Evolutionary conservation across 64 coral and sea anemone genomes (phyloP).

Genomic region (Dendronephthya gigantea): DNA sequence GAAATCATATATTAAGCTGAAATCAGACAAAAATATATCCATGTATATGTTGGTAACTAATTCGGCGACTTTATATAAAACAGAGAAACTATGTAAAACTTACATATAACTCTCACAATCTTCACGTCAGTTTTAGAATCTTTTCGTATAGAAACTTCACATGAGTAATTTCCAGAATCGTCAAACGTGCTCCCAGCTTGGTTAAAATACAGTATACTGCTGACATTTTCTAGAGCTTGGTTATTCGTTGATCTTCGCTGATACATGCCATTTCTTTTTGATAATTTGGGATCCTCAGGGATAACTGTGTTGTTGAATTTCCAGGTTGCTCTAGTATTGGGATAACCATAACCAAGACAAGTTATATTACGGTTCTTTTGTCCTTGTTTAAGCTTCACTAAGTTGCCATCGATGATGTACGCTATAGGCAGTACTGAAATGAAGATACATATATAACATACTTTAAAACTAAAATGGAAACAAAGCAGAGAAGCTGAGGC

Average conservation of each 20-base stretch:
- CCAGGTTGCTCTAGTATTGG: neutral
- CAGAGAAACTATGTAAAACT: too few species aligned
- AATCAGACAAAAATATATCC: too few species aligned
- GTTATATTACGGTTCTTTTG: neutral
- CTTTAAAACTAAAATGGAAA: neutral
- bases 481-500: too few species aligned
- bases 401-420: neutral
- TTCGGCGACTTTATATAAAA: too few species aligned
- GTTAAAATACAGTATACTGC: neutral
- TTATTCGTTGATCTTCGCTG: neutral
- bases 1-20: too few species aligned
- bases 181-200: neutral
- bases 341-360: neutral
- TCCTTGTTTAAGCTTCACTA: neutral
- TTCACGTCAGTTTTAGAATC: neutral
- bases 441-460: neutral
- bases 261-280: neutral
- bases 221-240: neutral
- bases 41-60: too few species aligned
- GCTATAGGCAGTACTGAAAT: neutral
- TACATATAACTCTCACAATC: neutral
- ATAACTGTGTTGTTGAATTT: neutral
- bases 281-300: neutral
- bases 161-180: neutral
- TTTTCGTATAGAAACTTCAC: neutral